Base-by-base conservation (phyloP, 1,140 invertebrate genomes). In the Heliconius eleuchia region DNA sequence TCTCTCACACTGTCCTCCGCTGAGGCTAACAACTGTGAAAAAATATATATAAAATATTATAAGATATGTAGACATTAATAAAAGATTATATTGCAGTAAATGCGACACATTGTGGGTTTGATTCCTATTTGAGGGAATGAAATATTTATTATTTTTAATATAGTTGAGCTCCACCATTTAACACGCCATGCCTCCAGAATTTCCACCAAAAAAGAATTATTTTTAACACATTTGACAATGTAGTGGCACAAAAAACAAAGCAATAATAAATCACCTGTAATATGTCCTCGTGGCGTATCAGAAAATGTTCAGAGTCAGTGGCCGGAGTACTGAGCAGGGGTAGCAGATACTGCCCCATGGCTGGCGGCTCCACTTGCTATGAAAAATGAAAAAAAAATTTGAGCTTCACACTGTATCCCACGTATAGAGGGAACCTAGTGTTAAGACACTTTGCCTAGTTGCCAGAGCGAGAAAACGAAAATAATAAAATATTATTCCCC, bases 261-360 rank as follows among this genome's bases (percentile, higher is more conserved):
- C 3, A 46, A 13, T 16, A 2, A 46, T 16, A 46, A 46, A 23
- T 39, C 74, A 92, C 92, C 91, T 93, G 91, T 71, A 94, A 71
- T 13, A 94, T 94, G 71, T 94, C 91, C 82, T 94, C 91, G 81
- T 94, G 92, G 0, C 92, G 76, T 81, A 94, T 92, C 80, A 91
- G 88, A 73, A 92, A 91, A 75, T 91, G 90, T 8, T 92, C 92
- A 0, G 89, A 85, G 27, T 88, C 86, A 0, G 89, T 83, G 1
- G 84, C 82, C 2, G 85, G 80, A 1, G 87, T 82, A 60, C 88
- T 91, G 76, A 94, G 84, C 81, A 93, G 84, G 55, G 92, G 92
- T 84, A 94, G 84, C 42, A 94, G 86, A 80, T 92, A 92, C 86
- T 93, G 92, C 6, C 92, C 91, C 89, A 94, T 89, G 30, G 88